These are phyloP conservation scores for Drosophila pegasa DNA, from an alignment of 2,888 invertebrate species.

Conservation along the genomic window DNA sequence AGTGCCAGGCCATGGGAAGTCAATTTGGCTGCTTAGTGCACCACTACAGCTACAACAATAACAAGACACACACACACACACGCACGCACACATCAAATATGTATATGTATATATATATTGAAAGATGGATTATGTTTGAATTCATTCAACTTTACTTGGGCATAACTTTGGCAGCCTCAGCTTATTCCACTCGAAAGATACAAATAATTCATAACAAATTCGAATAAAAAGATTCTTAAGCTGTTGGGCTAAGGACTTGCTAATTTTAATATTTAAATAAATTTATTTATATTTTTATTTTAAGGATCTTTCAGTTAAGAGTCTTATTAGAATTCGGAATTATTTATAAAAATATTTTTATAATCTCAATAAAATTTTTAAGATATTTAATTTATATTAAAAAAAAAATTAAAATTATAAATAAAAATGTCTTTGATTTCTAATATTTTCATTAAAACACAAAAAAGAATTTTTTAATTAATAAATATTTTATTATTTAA, in stretches of 20 bases:
- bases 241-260: not conserved
- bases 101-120: conserved; percentile 3
- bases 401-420: not conserved
- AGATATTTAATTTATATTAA: too few relatives aligned
- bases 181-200: not conserved
- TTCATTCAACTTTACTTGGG: conserved; percentile 13
- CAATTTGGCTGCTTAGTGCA: conserved; percentile 46
- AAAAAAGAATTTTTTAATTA: too few relatives aligned
- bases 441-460: too few relatives aligned
- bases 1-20: conserved; percentile 53
- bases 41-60: conserved; percentile 28
- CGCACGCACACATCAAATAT: not conserved
- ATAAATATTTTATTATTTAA: not conserved
- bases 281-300: not conserved
- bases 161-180: not conserved
- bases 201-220: not conserved
- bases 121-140: conserved; percentile 39
- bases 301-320: not conserved
- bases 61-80: conserved; percentile 5
- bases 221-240: not conserved
- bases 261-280: not conserved
- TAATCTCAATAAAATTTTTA: too few relatives aligned
- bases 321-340: too few relatives aligned
- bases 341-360: too few relatives aligned
- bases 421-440: not conserved